Evolutionary conservation across 1,140 invertebrate genomes (phyloP).

Genomic region (Brachionus sp.): DNA sequence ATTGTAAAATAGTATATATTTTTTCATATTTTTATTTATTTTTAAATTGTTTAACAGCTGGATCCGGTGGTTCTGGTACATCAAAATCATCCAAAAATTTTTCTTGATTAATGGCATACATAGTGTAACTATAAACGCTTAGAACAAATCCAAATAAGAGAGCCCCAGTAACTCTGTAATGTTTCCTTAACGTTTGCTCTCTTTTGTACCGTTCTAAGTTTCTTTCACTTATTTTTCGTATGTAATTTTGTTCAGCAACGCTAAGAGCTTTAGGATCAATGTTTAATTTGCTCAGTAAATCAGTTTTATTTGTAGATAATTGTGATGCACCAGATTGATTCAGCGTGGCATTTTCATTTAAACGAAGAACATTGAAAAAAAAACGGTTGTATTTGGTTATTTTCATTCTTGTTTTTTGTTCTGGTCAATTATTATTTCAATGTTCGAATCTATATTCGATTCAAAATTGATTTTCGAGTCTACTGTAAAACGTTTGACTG

Average conservation of each 20-base stretch:
- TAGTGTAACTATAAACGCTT: conserved; percentile 31
- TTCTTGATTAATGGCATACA: conserved; percentile 41
- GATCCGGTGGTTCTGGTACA: conserved; percentile 46
- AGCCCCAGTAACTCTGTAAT: conserved; percentile 5
- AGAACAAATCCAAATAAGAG: conserved; percentile 21
- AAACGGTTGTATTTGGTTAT: background rate
- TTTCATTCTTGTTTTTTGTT: conserved; percentile 1
- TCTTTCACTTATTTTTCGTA: conserved; percentile 10
- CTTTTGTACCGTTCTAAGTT: background rate
- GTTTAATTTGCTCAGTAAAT: conserved; percentile 12
- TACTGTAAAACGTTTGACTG: conserved; percentile 61
- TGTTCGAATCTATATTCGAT: background rate
- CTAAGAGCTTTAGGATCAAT: background rate
- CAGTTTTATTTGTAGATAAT: background rate
- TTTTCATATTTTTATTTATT: background rate
- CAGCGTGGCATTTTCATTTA: conserved; percentile 1
- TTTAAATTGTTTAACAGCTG: conserved; percentile 43
- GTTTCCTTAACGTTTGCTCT: background rate
- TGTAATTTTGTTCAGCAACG: conserved; percentile 31
- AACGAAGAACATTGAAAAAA: background rate
- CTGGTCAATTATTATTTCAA: background rate
- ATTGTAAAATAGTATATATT: background rate
- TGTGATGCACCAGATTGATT: conserved; percentile 28
- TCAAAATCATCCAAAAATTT: conserved; percentile 46
- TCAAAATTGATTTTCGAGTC: background rate